Evolutionary conservation across 2,797 vertebrate species (phyloP), one percentile per base, ranked within the genome.

Genomic region (Acipenser ruthenus): DNA sequence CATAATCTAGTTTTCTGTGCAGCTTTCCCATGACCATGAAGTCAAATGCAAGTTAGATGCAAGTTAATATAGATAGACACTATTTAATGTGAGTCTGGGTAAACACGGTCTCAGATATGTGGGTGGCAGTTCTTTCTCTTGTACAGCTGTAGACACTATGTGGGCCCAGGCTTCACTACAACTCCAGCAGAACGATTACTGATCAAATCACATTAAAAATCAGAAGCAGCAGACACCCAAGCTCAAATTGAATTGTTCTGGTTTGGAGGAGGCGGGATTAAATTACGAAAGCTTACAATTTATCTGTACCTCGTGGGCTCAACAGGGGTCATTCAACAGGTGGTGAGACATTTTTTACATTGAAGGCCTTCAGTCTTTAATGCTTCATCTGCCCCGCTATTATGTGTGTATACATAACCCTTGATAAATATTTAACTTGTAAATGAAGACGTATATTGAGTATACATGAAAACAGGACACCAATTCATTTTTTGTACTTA

Each of bases 221-320:
- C 61, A 47, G 61, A 47, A 47, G 23, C 58, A 65, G 49, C 65
- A 66, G 37, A 51, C 18, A 65, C 23, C 63, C 63, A 51, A 50
- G 64, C 64, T 53, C 64, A 65, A 9, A 65, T 49, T 49, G 10
- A 65, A 65, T 55, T 47, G 52, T 10, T 12, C 6, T 2, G 64
- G 55, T 65, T 47, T n/a, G 63, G 63, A 3, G 63, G 11, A 10
- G 6, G 53, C 63, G 55, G 63, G 52, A 37, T 65, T 10, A 53
- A 50, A 56, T 65, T 56, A 65, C 1, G 37, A 11, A 56, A 11
- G 51, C n/a, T 53, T 47, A 53, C 10, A n/a, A 49, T 37, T 37
- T n/a, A 52, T 12, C 52, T 55, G 64, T 56, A 8, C 51, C 52
- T 65, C 7, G 50, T 10, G 15, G 51, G 18, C 12, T 6, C 18